Evolutionary conservation across 2,888 invertebrate genomes (phyloP).

Genomic region (Polymixis flavicincta): DNA sequence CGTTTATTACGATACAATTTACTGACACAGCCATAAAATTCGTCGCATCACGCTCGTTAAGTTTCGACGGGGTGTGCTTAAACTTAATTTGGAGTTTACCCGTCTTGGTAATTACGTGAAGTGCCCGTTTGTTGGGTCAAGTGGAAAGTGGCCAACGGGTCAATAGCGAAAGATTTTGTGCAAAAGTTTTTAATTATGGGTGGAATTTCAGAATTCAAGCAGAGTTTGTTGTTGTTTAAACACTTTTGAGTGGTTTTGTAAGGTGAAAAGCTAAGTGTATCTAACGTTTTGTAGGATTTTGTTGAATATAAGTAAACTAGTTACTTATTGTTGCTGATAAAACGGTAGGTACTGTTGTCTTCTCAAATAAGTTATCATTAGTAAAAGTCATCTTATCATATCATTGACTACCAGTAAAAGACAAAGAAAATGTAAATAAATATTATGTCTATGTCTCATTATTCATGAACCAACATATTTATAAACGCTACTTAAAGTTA

Average conservation of each 20-base stretch:
- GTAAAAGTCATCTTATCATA: background rate
- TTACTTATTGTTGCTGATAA: background rate
- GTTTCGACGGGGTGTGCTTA: slow-evolving; percentile 39
- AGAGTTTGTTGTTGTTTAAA: background rate
- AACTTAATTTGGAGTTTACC: slow-evolving; percentile 56
- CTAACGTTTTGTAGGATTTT: background rate
- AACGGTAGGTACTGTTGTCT: too few relatives aligned
- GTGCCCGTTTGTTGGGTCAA: slow-evolving; percentile 39
- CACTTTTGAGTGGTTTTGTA: background rate
- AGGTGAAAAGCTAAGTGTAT: background rate
- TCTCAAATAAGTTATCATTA: background rate
- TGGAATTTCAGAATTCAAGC: background rate
- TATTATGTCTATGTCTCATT: too few relatives aligned
- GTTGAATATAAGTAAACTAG: background rate
- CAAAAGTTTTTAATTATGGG: background rate
- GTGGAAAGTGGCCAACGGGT: slow-evolving; percentile 32
- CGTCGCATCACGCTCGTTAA: slow-evolving; percentile 49
- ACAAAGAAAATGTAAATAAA: background rate
- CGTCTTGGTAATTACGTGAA: slow-evolving; percentile 38
- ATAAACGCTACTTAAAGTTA: too few relatives aligned
- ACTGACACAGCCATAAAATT: slow-evolving; percentile 54
- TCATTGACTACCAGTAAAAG: background rate
- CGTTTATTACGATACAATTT: slow-evolving; percentile 56
- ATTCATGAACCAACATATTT: too few relatives aligned
- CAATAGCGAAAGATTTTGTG: slow-evolving; percentile 7